These are phyloP conservation scores for Notolabrus celidotus DNA, from an alignment of 2,797 vertebrate species.

Conservation along the genomic window DNA sequence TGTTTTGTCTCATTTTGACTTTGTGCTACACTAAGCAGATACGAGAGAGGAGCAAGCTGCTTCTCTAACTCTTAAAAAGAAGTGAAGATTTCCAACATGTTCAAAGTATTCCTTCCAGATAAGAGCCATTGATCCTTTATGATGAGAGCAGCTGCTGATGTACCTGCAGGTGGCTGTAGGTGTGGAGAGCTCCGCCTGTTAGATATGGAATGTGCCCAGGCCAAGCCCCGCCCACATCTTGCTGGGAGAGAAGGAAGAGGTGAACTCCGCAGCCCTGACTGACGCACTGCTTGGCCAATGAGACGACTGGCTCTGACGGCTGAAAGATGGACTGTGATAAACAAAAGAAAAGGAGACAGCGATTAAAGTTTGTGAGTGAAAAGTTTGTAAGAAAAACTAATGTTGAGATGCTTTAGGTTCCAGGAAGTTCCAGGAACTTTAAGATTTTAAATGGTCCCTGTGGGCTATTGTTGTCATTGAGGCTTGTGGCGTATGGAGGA, in stretches of 20 bases:
- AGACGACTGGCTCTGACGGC: slow-evolving; percentile 73
- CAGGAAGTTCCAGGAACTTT: too few relatives aligned
- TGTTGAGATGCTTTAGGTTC: too few relatives aligned
- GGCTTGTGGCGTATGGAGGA: too few relatives aligned
- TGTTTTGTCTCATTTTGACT: too few relatives aligned
- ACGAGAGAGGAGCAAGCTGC: neutral
- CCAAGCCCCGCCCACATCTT: slow-evolving; percentile 85
- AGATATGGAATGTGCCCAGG: slow-evolving; percentile 83
- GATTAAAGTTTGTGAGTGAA: neutral
- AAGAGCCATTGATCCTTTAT: too few relatives aligned
- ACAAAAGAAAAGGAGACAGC: neutral
- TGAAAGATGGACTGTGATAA: slow-evolving; percentile 83
- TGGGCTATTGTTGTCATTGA: too few relatives aligned
- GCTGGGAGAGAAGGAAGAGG: slow-evolving; percentile 83
- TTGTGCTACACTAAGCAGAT: too few relatives aligned
- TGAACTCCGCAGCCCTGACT: slow-evolving; percentile 84
- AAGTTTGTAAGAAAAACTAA: too few relatives aligned
- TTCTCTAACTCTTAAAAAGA: too few relatives aligned
- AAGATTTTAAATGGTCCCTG: too few relatives aligned
- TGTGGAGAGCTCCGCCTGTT: slow-evolving; percentile 82
- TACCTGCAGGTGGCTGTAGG: slow-evolving; percentile 85
- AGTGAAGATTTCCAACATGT: too few relatives aligned
- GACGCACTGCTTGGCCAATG: slow-evolving; percentile 82
- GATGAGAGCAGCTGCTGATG: neutral
- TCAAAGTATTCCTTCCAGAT: too few relatives aligned